Percentiles rank a stretch among this genome's conserved stretches.
Conservation (phyloP, 2,113 vertebrate genomes). For the Gopherus evgoodei region DNA sequence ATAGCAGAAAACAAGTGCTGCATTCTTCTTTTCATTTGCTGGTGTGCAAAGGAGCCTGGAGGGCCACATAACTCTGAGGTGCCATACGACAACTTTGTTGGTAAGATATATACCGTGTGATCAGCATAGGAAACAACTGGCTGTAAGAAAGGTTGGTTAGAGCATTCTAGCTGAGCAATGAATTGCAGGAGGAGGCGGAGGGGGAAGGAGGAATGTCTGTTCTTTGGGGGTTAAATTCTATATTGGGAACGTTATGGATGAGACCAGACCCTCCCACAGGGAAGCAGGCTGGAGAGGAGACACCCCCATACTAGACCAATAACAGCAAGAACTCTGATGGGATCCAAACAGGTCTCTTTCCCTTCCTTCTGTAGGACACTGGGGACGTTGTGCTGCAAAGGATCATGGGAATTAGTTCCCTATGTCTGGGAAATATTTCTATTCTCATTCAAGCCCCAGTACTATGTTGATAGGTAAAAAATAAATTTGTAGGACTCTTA, state of each 20-base stretch:
- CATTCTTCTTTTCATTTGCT: background rate
- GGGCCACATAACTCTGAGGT: rapidly evolving
- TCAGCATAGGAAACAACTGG: background rate
- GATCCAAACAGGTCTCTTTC: too few species aligned
- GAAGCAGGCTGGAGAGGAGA: background rate
- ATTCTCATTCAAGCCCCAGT: too few species aligned
- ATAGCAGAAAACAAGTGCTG: background rate
- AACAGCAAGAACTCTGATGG: too few species aligned
- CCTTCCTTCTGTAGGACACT: too few species aligned
- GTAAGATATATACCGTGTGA: background rate
- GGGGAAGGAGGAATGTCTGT: background rate
- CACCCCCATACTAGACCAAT: too few species aligned
- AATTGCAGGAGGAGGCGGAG: background rate
- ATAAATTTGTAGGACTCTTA: too few species aligned
- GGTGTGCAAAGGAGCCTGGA: background rate
- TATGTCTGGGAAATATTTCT: too few species aligned
- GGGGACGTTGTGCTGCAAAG: too few species aligned
- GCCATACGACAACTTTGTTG: rapidly evolving
- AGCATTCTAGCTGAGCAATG: background rate
- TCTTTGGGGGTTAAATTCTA: background rate
- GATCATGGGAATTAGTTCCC: too few species aligned
- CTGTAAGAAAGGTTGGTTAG: background rate
- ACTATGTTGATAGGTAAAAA: too few species aligned
- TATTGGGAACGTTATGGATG: background rate
- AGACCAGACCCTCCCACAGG: background rate